phyloP scores from a whole-genome alignment of 2,888 invertebrate species.

The Baccha elongata region DNA sequence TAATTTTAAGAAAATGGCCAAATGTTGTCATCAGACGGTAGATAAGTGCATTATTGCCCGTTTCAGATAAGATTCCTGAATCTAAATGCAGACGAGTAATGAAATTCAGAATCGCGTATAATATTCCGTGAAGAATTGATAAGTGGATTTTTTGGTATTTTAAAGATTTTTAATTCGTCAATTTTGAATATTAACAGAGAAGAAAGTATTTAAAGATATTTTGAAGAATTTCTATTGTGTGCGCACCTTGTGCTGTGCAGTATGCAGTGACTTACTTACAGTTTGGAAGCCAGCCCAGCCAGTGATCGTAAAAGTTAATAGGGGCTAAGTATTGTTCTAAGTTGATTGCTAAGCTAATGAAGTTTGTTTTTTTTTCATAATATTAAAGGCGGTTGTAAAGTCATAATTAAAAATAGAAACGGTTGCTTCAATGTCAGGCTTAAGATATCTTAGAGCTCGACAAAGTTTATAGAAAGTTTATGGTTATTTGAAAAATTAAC shows the following conservation, averaged over 20 bases:
- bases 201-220: constrained; percentile 8
- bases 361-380: neutral
- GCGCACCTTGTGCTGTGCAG: constrained; percentile 15
- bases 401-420: constrained; percentile 8
- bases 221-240: constrained; percentile 37
- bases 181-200: constrained; percentile 60
- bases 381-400: constrained; percentile 1
- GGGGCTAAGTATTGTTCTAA: constrained; percentile 39
- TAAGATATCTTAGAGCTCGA: neutral
- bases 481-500: neutral
- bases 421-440: neutral
- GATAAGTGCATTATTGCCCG: constrained; percentile 37
- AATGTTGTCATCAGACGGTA: constrained; percentile 54
- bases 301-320: constrained; percentile 54
- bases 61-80: constrained; percentile 45
- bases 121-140: constrained; percentile 58
- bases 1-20: constrained; percentile 68
- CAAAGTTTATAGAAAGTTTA: neutral
- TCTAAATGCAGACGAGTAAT: constrained; percentile 31
- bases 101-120: constrained; percentile 68
- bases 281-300: constrained; percentile 34
- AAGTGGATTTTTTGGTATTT: constrained; percentile 60
- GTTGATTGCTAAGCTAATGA: constrained; percentile 20
- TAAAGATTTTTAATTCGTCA: constrained; percentile 21
- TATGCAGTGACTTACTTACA: constrained; percentile 38